Evolutionary conservation across 2,113 vertebrate species (phyloP).

Genomic region (Genyomyrus donnyi): DNA sequence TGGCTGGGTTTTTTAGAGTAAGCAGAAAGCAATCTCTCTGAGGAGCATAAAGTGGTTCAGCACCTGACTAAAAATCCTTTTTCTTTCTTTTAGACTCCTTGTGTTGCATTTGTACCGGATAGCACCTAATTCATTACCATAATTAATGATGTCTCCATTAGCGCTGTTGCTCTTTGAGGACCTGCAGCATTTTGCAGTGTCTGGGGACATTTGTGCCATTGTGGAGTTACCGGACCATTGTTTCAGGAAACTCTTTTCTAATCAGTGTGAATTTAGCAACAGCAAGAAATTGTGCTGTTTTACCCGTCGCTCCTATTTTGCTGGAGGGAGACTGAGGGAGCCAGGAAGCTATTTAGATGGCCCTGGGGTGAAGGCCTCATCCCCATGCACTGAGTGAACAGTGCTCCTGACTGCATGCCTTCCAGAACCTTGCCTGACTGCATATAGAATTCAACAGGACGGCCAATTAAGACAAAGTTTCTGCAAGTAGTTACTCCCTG

Average conservation of each 20-base stretch:
- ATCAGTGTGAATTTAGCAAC: background rate
- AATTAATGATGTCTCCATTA: background rate
- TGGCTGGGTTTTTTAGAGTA: background rate
- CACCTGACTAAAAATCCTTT: background rate
- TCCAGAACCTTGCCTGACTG: background rate
- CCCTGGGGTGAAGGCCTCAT: background rate
- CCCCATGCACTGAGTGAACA: background rate
- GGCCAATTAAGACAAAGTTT: conserved; percentile 3
- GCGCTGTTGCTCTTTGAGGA: background rate
- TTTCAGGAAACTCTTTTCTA: background rate
- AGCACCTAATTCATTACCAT: background rate
- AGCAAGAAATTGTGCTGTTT: background rate
- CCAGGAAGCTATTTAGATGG: background rate
- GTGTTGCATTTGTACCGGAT: background rate
- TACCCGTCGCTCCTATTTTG: background rate
- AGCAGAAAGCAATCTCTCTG: background rate
- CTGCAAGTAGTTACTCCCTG: background rate
- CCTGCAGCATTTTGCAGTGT: background rate
- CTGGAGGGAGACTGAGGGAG: background rate
- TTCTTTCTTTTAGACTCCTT: background rate
- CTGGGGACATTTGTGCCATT: background rate
- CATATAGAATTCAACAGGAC: conserved; percentile 1
- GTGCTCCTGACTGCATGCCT: background rate
- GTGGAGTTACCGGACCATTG: background rate
- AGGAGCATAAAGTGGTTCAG: background rate